A percentile compares a stretch with the other conserved stretches of the same genome.
These are phyloP conservation scores for Sceloporus undulatus DNA, from an alignment of 2,113 vertebrate species.

Conservation along the genomic window DNA sequence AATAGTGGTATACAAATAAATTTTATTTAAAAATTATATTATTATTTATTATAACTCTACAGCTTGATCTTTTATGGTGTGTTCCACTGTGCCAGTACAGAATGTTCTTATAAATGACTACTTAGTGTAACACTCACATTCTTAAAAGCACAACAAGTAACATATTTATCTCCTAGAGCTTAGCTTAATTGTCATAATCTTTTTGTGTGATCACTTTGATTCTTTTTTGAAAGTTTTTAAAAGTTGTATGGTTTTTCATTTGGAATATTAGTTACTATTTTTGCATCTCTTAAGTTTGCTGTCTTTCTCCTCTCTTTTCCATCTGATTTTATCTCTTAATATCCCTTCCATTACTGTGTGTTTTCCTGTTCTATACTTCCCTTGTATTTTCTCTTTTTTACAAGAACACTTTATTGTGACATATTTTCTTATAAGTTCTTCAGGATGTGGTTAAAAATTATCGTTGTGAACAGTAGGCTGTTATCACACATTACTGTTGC, in stretches of 20 bases:
- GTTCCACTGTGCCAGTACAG: neutral
- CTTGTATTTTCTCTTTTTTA: neutral
- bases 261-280: neutral
- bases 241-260: neutral
- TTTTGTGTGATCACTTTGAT: neutral
- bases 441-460: slow-evolving; percentile 19
- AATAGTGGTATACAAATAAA: too few relatives aligned
- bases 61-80: neutral
- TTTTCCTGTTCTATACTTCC: neutral
- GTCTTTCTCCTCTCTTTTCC: neutral
- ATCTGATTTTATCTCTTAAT: neutral
- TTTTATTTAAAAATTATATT: too few relatives aligned
- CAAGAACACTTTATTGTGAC: neutral
- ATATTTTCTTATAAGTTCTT: neutral
- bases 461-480: neutral
- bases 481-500: slow-evolving; percentile 23
- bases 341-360: neutral
- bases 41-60: neutral
- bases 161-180: neutral
- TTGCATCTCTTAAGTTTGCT: too few relatives aligned
- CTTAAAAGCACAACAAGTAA: neutral
- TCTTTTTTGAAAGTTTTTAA: neutral
- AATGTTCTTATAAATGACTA: neutral
- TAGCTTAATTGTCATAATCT: neutral
- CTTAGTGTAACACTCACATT: fast-evolving